Evolutionary conservation across 2,888 invertebrate species (phyloP).

Genomic region (Strigamia transsilvanica): DNA sequence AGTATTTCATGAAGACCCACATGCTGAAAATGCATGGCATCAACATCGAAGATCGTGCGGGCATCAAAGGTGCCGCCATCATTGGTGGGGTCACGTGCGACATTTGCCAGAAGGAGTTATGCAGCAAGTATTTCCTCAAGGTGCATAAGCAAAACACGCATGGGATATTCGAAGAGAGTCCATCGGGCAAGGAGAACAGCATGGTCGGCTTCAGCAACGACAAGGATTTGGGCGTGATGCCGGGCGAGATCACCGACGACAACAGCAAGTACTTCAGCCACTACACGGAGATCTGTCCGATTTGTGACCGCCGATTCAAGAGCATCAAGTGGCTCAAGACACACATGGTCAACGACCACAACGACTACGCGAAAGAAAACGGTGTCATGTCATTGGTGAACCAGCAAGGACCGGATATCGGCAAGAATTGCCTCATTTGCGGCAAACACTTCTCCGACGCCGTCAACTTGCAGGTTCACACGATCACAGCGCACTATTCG

Average conservation of each 20-base stretch:
- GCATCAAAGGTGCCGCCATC: conserved; percentile 73
- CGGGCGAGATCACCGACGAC: conserved; percentile 54
- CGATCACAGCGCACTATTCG: conserved; percentile 64
- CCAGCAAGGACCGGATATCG: conserved; percentile 33
- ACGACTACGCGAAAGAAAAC: conserved; percentile 73
- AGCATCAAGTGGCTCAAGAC: conserved; percentile 88
- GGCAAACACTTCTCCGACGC: conserved; percentile 64
- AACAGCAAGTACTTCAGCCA: conserved; percentile 71
- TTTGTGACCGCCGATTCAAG: conserved; percentile 86
- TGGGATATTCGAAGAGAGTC: conserved; percentile 84
- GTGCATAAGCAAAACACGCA: conserved; percentile 99
- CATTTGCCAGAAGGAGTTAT: conserved; percentile 97
- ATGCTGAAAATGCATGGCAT: conserved; percentile 99
- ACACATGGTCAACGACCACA: conserved; percentile 86
- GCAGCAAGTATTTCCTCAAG: conserved; percentile 96
- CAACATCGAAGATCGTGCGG: conserved; percentile 78
- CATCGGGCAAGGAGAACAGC: conserved; percentile 55
- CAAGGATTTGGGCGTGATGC: conserved; percentile 52
- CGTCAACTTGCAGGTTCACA: conserved; percentile 65
- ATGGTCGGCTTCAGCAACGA: neutral
- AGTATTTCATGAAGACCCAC: conserved; percentile 99
- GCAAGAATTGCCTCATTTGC: conserved; percentile 62
- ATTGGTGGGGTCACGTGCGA: conserved; percentile 95
- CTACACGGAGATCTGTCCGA: conserved; percentile 76
- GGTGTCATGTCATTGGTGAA: conserved; percentile 61